phyloP scores from a whole-genome alignment of 2,113 vertebrate genomes.

The Melanerpes formicivorus region DNA sequence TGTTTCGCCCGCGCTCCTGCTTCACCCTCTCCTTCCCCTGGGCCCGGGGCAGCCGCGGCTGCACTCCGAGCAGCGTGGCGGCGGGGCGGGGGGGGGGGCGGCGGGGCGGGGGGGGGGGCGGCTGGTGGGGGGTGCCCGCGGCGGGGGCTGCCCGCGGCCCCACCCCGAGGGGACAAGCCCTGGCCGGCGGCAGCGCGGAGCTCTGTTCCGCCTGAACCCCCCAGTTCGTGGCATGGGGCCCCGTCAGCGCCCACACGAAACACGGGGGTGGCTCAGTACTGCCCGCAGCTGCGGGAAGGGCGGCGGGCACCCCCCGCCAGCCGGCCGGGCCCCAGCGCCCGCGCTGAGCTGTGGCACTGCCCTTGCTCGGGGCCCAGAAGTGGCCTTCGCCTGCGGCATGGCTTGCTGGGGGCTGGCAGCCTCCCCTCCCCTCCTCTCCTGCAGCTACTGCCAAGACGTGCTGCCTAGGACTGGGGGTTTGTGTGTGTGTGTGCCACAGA shows the following conservation, averaged over 20 bases:
- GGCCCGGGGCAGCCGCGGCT: neutral
- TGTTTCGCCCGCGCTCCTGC: neutral
- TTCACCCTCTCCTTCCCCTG: neutral
- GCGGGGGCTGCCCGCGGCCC: neutral
- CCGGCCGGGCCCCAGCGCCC: neutral
- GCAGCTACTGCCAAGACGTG: accelerated
- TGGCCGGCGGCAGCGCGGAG: neutral
- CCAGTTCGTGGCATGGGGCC: accelerated
- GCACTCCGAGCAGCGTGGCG: neutral
- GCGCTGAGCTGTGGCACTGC: neutral
- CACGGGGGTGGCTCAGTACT: accelerated
- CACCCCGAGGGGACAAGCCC: neutral
- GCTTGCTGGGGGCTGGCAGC: accelerated
- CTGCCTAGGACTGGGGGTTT: no score
- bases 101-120: no score
- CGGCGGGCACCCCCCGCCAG: no score
- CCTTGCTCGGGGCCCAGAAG: neutral
- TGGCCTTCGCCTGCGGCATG: accelerated
- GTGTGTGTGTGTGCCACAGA: neutral
- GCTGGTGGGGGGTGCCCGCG: neutral
- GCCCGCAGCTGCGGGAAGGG: accelerated
- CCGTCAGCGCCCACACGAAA: accelerated
- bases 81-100: neutral
- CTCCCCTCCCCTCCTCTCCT: accelerated
- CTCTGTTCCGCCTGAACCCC: accelerated